Base-by-base conservation (phyloP, 2,797 vertebrate genomes). In the Catamblyrhynchus diadema region DNA sequence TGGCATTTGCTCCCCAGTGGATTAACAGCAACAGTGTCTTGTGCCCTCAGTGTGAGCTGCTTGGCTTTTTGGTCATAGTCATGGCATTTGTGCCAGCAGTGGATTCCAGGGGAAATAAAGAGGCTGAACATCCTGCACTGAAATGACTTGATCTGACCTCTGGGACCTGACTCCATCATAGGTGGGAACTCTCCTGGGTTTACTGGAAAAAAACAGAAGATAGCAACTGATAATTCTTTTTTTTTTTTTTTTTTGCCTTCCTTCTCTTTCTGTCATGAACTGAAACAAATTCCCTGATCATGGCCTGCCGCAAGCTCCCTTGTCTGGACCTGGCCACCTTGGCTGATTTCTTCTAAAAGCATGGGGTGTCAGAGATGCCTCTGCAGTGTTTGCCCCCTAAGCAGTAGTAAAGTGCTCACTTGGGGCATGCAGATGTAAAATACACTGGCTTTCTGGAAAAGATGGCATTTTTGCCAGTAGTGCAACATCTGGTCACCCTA, bases 131-230 rank as follows among this genome's bases (percentile, higher is more conserved):
- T 75, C 35, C 54, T 94, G 44, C 2, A 0, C 80, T 90, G 95
- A 90, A 88, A 86, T 93, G 61, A 51, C 90, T 96, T 88, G 30
- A 81, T 54, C 33, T 95, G 93, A 90, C 69, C 82, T 94, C 17
- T 0, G 1, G 42, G 61, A 86, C 45, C 35, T 51, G 53, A 37
- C 25, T 81, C 14, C 32, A 3, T 79, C 0, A 0, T 35, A 70
- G 56, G 7, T 56, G 28, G 71, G 53, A 86, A 44, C 47, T 86
- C 5, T 4, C 19, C 14, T 4, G 10, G 59, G 61, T 72, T 83
- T 83, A 54, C 41, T 84, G 85, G 50, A 32, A 57, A 66, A 79
- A 37, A 28, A 0, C 45, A 79, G 47, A 90, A 88, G 28, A 25
- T 82, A 62, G 14, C 8, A 18, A n/a, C 32, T 54, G 53, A n/a